Evolutionary conservation across 2,888 invertebrate genomes (phyloP).

Genomic region (Pterostichus niger): DNA sequence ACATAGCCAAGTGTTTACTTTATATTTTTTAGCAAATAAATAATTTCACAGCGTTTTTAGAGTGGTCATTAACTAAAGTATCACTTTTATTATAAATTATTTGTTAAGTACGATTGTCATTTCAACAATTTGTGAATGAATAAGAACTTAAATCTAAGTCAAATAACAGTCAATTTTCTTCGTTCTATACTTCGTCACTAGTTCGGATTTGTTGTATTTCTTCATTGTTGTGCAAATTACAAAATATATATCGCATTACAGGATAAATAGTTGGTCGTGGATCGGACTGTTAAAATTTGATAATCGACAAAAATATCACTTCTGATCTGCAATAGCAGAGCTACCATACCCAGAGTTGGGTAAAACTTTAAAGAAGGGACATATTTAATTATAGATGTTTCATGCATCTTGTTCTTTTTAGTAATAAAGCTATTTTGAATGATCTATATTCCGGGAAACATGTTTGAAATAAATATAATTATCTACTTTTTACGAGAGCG

Average conservation of each 20-base stretch:
- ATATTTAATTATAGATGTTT: too few species aligned
- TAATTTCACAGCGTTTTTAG: not conserved
- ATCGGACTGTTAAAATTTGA: too few species aligned
- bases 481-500: not conserved
- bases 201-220: not conserved
- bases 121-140: not conserved
- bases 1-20: too few species aligned
- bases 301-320: too few species aligned
- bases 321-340: too few species aligned
- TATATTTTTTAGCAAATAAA: too few species aligned
- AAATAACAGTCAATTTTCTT: not conserved
- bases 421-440: not conserved
- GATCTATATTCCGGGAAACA: not conserved
- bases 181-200: constrained; percentile 5
- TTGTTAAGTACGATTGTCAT: constrained; percentile 19
- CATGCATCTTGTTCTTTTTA: too few species aligned
- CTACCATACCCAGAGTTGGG: too few species aligned
- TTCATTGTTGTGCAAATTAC: not conserved
- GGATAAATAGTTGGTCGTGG: too few species aligned
- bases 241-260: not conserved
- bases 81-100: constrained; percentile 25
- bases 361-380: too few species aligned
- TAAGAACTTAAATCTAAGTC: constrained; percentile 38
- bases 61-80: constrained; percentile 35
- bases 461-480: not conserved